Base-by-base conservation (phyloP, 1,140 invertebrate genomes). In the Paraescarpia echinospica region DNA sequence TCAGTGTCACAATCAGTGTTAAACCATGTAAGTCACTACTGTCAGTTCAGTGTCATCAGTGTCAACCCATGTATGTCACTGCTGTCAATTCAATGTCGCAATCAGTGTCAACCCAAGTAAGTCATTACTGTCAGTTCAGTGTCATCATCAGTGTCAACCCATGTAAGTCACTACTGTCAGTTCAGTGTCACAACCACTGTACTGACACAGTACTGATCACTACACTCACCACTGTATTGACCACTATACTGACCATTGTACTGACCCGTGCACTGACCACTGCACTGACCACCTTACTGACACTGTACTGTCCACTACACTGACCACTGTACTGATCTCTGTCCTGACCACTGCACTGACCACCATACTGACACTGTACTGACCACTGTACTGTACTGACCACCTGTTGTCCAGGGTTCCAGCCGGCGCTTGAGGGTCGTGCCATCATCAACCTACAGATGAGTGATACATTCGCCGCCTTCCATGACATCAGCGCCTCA, bases 371-470 rank as follows among this genome's bases (percentile, higher is more conserved):
- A n/a, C n/a, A 27, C 22, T 89, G 22, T 27, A 89, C 22, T 59
- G 77, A 34, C 48, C 18, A 41, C 35, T 35, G 12, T 31, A 89
- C 14, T 33, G 27, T 41, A 41, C 12, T 59, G 77, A 34, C 48
- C 18, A 41, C 35, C 18, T 18, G 14, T 90, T 31, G 33, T 89
- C 31, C 89, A 94, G 93, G 18, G 22, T 94, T 88, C 88, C 48
- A 95, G 91, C 95, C 95, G 93, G 96, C 96, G 18, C 93, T 96
- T 89, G 96, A 96, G 92, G 96, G 95, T 34, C 92, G 96, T 48
- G 95, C 96, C 41, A 95, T 96, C 90, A 94, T 96, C 59, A 96
- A 95, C 91, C 94, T 96, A 8, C 96, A 96, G 93, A 96, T 96
- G 96, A 95, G 95, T 93, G 94, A 95, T 93, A 95, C 94, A 34